phyloP scores from a whole-genome alignment of 2,797 vertebrate species.

The Eleutherodactylus coqui region DNA sequence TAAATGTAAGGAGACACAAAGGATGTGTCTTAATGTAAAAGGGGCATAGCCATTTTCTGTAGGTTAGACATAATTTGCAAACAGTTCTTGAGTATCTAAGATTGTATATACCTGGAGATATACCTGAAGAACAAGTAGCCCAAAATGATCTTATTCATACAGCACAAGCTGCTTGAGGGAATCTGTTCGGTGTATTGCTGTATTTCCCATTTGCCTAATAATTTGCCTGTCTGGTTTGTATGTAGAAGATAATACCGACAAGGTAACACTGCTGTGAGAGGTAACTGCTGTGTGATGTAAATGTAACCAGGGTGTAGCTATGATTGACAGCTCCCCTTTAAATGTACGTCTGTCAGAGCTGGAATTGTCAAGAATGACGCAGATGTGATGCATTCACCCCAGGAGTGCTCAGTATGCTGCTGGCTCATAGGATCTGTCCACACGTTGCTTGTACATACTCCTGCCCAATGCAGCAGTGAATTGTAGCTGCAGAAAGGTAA shows the following conservation, averaged over 20 bases:
- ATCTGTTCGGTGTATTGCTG: neutral
- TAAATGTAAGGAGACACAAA: too few species aligned
- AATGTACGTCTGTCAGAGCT: neutral
- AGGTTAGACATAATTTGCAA: neutral
- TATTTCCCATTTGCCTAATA: neutral
- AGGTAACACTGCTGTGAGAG: neutral
- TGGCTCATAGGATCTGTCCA: neutral
- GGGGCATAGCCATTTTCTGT: too few species aligned
- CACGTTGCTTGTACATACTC: neutral
- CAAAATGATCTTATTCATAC: neutral
- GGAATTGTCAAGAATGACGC: conserved; percentile 19
- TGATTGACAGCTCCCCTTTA: conserved; percentile 26
- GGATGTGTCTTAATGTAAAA: too few species aligned
- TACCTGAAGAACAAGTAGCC: neutral
- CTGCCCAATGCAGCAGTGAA: neutral
- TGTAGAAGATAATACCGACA: neutral
- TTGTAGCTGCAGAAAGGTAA: conserved; percentile 32
- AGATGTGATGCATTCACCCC: neutral
- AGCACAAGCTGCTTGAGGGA: neutral
- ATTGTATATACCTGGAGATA: neutral
- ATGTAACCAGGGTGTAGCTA: neutral
- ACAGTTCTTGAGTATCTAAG: neutral
- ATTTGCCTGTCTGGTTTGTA: neutral
- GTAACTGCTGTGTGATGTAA: neutral
- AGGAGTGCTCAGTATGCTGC: conserved; percentile 6